Conservation (phyloP, 2,888 invertebrate genomes). For the Cynaeus angustus region DNA sequence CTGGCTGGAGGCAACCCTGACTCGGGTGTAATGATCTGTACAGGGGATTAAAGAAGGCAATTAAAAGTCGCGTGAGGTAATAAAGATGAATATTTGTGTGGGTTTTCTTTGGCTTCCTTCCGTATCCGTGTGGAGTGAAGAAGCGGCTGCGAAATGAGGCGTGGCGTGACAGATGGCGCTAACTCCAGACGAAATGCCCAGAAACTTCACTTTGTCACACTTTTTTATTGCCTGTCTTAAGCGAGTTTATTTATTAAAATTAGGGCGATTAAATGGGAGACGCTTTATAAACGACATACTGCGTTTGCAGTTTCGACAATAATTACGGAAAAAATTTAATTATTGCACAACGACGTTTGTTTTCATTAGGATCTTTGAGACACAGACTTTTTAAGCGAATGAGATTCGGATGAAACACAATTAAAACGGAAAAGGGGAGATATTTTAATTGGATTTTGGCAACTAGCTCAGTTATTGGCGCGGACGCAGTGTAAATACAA, state of each 20-base stretch:
- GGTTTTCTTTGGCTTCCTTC: conserved; percentile 58
- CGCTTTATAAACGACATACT: conserved; percentile 46
- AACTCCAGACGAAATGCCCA: conserved; percentile 61
- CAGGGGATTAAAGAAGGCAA: conserved; percentile 64
- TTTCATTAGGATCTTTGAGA: conserved; percentile 41
- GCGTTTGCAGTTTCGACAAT: conserved; percentile 32
- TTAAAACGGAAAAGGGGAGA: conserved; percentile 6
- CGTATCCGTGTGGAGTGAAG: conserved; percentile 62
- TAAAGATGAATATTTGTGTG: conserved; percentile 67
- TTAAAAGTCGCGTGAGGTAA: conserved; percentile 67
- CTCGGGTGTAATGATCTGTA: conserved; percentile 63
- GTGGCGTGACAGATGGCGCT: conserved; percentile 67
- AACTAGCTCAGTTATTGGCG: conserved; percentile 15
- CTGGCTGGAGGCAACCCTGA: conserved; percentile 33
- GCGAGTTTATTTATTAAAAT: conserved; percentile 62
- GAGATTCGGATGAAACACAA: conserved; percentile 15
- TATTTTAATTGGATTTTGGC: conserved; percentile 28
- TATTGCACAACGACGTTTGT: conserved; percentile 36
- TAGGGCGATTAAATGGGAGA: conserved; percentile 50
- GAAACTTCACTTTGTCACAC: conserved; percentile 65
- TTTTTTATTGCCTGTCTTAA: conserved; percentile 63
- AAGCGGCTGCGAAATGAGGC: conserved; percentile 67
- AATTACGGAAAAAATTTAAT: conserved; percentile 41
- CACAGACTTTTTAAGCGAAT: conserved; percentile 17
- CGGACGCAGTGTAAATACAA: conserved; percentile 1